A percentile compares a stretch with the other conserved stretches of the same genome.
phyloP scores from a whole-genome alignment of 2,113 vertebrate species.

The Kobus ellipsiprymnus region DNA sequence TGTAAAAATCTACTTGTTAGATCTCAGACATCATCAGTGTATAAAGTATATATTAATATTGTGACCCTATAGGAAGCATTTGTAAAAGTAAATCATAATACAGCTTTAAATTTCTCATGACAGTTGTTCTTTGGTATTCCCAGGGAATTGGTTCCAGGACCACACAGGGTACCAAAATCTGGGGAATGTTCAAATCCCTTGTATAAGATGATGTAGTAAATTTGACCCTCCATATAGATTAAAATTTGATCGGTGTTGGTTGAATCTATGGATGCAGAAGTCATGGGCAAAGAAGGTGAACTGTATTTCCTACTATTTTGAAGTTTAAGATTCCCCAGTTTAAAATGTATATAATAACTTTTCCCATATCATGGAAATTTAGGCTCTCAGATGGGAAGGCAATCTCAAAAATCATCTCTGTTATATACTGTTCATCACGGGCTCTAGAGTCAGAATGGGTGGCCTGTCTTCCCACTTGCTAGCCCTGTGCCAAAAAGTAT shows the following conservation, averaged over 20 bases:
- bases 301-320: background rate
- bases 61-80: background rate
- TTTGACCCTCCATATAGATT: background rate
- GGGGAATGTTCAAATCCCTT: background rate
- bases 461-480: background rate
- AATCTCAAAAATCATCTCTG: background rate
- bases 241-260: background rate
- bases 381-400: background rate
- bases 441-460: fast-evolving
- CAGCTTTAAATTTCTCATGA: background rate
- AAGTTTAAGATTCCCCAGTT: background rate
- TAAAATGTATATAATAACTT: background rate
- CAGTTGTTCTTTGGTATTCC: background rate
- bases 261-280: background rate
- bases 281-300: background rate
- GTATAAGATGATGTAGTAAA: background rate
- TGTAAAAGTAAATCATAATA: background rate
- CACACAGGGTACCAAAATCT: background rate
- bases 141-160: background rate
- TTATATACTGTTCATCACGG: fast-evolving
- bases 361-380: background rate
- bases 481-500: background rate
- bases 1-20: background rate
- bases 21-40: background rate
- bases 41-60: background rate